Conservation (phyloP, 2,797 vertebrate species). For the Acanthurus tractus region DNA sequence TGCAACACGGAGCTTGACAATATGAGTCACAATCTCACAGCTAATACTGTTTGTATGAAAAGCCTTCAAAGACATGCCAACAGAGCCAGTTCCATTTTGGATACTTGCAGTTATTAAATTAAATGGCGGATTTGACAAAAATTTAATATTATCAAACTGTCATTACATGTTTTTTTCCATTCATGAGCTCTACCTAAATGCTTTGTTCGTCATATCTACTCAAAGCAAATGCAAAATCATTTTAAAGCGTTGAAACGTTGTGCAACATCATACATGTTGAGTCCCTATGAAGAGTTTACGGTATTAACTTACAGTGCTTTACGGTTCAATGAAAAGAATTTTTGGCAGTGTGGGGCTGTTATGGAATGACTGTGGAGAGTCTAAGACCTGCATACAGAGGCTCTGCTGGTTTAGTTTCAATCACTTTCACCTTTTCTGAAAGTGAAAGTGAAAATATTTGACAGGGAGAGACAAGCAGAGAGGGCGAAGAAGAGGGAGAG, state of each 20-base stretch:
- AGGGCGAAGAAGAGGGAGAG: background rate
- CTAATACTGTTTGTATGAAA: background rate
- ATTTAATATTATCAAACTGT: background rate
- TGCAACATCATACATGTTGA: background rate
- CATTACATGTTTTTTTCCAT: background rate
- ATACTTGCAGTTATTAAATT: background rate
- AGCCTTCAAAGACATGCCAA: background rate
- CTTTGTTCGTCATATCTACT: background rate
- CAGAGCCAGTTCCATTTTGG: background rate
- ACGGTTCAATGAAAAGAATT: constrained; percentile 19
- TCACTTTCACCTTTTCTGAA: constrained; percentile 22
- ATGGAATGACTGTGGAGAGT: constrained; percentile 18
- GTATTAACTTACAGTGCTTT: constrained; percentile 31
- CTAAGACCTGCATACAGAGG: constrained; percentile 15
- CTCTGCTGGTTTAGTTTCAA: constrained; percentile 23
- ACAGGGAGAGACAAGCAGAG: constrained; percentile 18
- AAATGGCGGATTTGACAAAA: background rate
- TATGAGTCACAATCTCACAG: background rate
- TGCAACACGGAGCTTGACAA: background rate
- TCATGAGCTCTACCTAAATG: background rate
- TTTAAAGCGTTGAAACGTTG: background rate
- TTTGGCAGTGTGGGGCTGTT: constrained; percentile 20
- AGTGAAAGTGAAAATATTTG: constrained; percentile 12
- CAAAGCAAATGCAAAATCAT: background rate
- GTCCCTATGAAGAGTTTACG: constrained; percentile 9